These are phyloP conservation scores for Trissolcus basalis DNA, from an alignment of 1,140 invertebrate genomes.

Conservation along the genomic window DNA sequence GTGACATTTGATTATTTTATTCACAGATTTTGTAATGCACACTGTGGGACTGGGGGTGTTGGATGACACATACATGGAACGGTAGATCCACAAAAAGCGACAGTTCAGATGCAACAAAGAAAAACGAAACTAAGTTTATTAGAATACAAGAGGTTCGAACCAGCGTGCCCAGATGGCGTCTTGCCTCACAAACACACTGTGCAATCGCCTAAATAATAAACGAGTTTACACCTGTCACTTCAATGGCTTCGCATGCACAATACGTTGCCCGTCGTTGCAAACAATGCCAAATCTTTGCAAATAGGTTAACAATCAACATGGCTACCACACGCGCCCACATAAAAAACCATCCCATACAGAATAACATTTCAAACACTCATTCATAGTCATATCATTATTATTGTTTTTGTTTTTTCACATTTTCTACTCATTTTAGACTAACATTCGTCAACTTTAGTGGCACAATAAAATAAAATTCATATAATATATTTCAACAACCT, in stretches of 20 bases:
- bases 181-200: conserved; percentile 30
- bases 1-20: too few species aligned
- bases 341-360: conserved; percentile 1
- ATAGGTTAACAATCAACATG: conserved; percentile 30
- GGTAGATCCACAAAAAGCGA: background rate
- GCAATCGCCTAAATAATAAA: conserved; percentile 44
- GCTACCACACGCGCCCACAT: conserved; percentile 6
- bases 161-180: conserved; percentile 16
- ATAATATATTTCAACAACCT: too few species aligned
- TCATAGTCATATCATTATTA: too few species aligned
- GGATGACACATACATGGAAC: too few species aligned
- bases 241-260: conserved; percentile 7
- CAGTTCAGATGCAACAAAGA: background rate
- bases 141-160: conserved; percentile 7
- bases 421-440: too few species aligned
- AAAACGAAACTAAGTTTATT: conserved; percentile 19
- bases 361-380: too few species aligned
- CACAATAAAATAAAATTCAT: too few species aligned
- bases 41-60: too few species aligned
- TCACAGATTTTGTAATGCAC: too few species aligned
- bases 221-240: conserved; percentile 35
- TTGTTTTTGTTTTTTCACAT: too few species aligned
- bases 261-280: conserved; percentile 11
- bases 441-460: too few species aligned
- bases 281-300: conserved; percentile 23